Conservation (phyloP, 2,797 vertebrate genomes). For the Nothura maculosa region DNA sequence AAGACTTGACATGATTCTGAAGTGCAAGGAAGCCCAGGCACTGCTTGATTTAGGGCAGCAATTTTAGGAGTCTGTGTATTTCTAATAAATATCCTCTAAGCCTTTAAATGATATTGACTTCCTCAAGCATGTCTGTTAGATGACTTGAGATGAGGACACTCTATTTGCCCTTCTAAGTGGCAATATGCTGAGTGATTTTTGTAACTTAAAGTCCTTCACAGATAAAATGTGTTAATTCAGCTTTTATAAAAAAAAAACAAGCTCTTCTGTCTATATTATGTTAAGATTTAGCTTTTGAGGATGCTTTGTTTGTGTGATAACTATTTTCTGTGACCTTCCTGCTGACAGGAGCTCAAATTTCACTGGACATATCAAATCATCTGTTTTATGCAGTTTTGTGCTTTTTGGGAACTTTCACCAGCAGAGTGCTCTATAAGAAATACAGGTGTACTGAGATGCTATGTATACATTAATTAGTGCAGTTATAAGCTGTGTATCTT, state of each 20-base stretch:
- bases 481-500: background rate
- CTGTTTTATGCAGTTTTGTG: background rate
- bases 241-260: background rate
- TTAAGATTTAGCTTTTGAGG: background rate
- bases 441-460: background rate
- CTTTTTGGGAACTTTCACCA: background rate
- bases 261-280: background rate
- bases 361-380: background rate
- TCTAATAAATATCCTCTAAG: background rate
- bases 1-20: accelerated
- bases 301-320: background rate
- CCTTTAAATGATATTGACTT: background rate
- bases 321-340: background rate
- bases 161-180: background rate
- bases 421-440: background rate
- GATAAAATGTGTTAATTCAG: too few relatives aligned
- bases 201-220: background rate
- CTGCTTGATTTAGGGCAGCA: background rate
- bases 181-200: background rate
- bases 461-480: too few relatives aligned
- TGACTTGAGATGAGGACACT: background rate
- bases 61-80: background rate
- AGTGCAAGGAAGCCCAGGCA: background rate
- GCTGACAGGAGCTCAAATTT: background rate
- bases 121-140: background rate